Evolutionary conservation across 2,888 invertebrate species (phyloP).

Genomic region (Caenorhabditis panamensis): DNA sequence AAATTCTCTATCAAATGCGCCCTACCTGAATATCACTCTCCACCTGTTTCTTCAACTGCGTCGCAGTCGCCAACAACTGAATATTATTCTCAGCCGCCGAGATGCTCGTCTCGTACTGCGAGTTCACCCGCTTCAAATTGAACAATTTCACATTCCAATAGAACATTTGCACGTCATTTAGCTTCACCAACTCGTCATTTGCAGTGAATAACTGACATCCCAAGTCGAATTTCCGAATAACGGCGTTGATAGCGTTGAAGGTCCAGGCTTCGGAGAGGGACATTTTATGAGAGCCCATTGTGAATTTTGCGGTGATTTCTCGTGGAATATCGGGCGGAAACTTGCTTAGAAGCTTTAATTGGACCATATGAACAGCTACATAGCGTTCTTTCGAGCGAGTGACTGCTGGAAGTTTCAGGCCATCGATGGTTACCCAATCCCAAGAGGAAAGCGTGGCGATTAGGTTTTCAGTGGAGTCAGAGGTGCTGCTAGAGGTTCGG

Average conservation of each 20-base stretch:
- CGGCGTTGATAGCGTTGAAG: conserved; percentile 75
- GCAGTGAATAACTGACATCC: conserved; percentile 76
- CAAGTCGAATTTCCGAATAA: conserved; percentile 72
- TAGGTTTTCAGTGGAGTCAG: conserved; percentile 11
- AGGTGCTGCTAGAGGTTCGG: conserved; percentile 34
- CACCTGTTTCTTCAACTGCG: conserved; percentile 60
- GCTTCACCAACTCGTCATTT: conserved; percentile 73
- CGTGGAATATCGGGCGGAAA: conserved; percentile 73
- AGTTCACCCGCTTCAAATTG: conserved; percentile 67
- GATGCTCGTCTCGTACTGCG: conserved; percentile 64
- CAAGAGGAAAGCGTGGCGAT: conserved; percentile 45
- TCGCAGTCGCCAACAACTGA: conserved; percentile 61
- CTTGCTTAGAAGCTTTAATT: conserved; percentile 73
- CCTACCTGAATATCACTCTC: conserved; percentile 79
- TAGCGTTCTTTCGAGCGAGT: conserved; percentile 59
- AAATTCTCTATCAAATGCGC: too few relatives aligned
- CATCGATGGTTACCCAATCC: conserved; percentile 68
- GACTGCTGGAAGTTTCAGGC: conserved; percentile 66
- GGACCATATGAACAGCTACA: conserved; percentile 76
- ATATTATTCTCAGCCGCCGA: conserved; percentile 52
- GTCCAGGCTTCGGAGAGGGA: conserved; percentile 71
- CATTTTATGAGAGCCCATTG: conserved; percentile 76
- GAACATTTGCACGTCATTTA: conserved; percentile 73
- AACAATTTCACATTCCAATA: conserved; percentile 76
- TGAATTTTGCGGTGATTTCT: conserved; percentile 64